Percentiles rank a stretch among this genome's conserved stretches.
Conservation (phyloP, 2,888 invertebrate genomes). For the Conops quadrifasciatus region DNA sequence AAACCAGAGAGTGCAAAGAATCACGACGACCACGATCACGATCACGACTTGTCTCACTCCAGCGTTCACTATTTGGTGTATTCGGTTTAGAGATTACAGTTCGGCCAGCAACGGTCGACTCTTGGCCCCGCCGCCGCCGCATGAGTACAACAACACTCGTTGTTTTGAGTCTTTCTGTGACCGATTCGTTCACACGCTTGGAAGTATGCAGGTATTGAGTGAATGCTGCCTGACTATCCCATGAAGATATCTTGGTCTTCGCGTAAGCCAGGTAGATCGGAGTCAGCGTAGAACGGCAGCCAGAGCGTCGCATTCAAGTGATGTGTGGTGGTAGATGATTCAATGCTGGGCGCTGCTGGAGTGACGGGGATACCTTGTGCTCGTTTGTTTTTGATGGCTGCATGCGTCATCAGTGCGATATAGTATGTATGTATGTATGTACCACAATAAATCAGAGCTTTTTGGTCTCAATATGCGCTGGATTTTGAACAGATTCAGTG, state of each 20-base stretch:
- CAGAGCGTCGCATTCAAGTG: constrained; percentile 28
- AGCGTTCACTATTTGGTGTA: no score
- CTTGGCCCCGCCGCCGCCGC: background rate
- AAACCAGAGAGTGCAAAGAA: no score
- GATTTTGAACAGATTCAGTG: no score
- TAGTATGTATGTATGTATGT: no score
- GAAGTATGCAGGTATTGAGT: no score
- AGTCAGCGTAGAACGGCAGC: constrained; percentile 50
- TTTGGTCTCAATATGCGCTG: no score
- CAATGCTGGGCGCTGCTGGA: constrained; percentile 25
- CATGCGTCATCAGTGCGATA: constrained; percentile 33
- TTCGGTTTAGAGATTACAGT: background rate
- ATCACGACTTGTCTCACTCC: no score
- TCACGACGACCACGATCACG: no score
- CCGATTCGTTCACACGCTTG: constrained; percentile 32
- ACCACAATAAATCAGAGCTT: no score
- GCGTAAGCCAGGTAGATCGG: constrained; percentile 62
- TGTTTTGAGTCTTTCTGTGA: constrained; percentile 53
- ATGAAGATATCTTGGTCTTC: constrained; percentile 51
- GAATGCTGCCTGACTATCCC: background rate
- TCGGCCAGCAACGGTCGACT: background rate
- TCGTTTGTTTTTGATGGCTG: constrained; percentile 7
- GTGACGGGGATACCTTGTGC: constrained; percentile 5
- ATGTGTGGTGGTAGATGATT: constrained; percentile 24
- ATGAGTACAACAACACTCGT: no score